Base-by-base conservation (phyloP, 2,888 invertebrate species). In the Pandemis cinnamomeana region DNA sequence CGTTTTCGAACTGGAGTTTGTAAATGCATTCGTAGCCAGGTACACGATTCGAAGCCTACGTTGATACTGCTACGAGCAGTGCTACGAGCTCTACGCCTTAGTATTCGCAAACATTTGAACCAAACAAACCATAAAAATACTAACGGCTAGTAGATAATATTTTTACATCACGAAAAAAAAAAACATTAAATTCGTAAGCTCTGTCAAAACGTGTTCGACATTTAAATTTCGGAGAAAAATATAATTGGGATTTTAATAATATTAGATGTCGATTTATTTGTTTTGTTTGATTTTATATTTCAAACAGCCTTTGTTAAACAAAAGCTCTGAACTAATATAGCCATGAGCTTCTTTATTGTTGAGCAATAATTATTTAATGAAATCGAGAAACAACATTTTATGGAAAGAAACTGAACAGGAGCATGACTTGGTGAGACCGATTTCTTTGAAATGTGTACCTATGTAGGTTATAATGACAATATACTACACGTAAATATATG, bases 51-150 rank as follows among this genome's bases (percentile, higher is more conserved):
- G 63, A 55, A 69, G 46, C 60, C 64, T 70, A 61, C 66, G 46
- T n/a, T n/a, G 11, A 41, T 11, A 20, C 55, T 63, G 60, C 73
- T 74, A 20, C 55, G 55, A 55, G 0, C 8, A 20, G 15, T 20
- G 55, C 55, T 55, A 70, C 73, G 70, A 41, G 61, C 61, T 70
- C 73, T 61, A 61, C 73, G 70, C 44, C 73, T 70, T 70, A 74
- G 70, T 70, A 60, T 70, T 55, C 13, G 68, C 58, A 64, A 69
- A 73, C 64, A 69, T 69, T 73, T n/a, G 42, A 63, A 20, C 10
- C 55, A 36, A 36, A 36, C 27, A 36, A 36, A 36, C 2, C 27
- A 36, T 36, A 36, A 36, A 36, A 44, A 44, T 48, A 48, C 48
- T 48, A 13, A 11, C 13, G 13, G 8, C 5, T 48, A 11, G 48